phyloP scores from a whole-genome alignment of 1,140 invertebrate genomes.

The Drosophila persimilis region DNA sequence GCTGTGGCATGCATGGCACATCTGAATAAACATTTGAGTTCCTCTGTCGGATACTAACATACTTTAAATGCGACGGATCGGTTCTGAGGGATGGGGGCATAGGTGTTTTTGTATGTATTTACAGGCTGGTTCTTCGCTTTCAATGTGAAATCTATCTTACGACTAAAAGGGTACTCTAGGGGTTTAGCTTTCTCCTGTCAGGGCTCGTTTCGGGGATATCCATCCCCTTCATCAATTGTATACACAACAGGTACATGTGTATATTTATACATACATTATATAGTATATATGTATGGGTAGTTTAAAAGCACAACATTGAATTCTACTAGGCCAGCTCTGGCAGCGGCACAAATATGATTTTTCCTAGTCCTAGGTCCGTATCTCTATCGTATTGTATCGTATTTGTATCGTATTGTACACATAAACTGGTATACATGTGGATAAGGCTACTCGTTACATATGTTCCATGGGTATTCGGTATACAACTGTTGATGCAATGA shows the following conservation, averaged over 20 bases:
- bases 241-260: constrained; percentile 75
- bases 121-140: constrained; percentile 36
- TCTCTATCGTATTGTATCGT: constrained; percentile 62
- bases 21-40: constrained; percentile 42
- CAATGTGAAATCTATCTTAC: constrained; percentile 51
- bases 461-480: constrained; percentile 75
- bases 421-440: constrained; percentile 80
- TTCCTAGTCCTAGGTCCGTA: constrained; percentile 48
- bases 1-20: constrained; percentile 71
- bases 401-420: constrained; percentile 63
- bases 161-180: constrained; percentile 22
- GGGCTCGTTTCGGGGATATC: too few relatives aligned
- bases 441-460: constrained; percentile 81
- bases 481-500: constrained; percentile 56
- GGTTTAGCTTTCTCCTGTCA: constrained; percentile 11
- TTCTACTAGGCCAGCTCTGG: constrained; percentile 47
- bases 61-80: constrained; percentile 49
- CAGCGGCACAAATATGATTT: constrained; percentile 45
- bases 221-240: constrained; percentile 35
- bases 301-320: constrained; percentile 70
- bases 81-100: constrained; percentile 25
- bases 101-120: constrained; percentile 34
- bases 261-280: constrained; percentile 42
- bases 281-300: constrained; percentile 28
- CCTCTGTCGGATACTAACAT: constrained; percentile 20